Base-by-base conservation (phyloP, 2,888 invertebrate genomes). In the Leucoptera coffeella region DNA sequence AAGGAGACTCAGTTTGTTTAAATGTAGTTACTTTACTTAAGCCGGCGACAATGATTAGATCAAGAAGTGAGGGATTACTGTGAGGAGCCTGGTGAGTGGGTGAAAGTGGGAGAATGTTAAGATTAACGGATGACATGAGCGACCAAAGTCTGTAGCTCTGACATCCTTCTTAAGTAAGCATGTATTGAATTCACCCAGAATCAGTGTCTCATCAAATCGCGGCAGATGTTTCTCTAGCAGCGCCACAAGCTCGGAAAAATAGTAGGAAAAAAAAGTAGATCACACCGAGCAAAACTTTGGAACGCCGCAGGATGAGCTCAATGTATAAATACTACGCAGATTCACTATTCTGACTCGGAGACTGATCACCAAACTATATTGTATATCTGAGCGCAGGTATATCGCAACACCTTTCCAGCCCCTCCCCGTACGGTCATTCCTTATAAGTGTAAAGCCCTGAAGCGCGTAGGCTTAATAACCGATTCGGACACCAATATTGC, bases 141-240 rank as follows among this genome's bases (percentile, higher is more conserved):
- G n/a, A n/a, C n/a, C n/a, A n/a, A n/a, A n/a, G n/a, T n/a, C n/a
- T n/a, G n/a, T n/a, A n/a, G n/a, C n/a, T n/a, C n/a, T n/a, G n/a
- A n/a, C n/a, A n/a, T n/a, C n/a, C n/a, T n/a, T n/a, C n/a, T n/a
- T n/a, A n/a, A n/a, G 6, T 3, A 30, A 21, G 20, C 33, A 33
- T 3, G 31, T 35, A 10, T 35, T 33, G 12, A 33, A 30, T 14
- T 35, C 34, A 22, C 32, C 31, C 30, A 32, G 27, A 3, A 32
- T 20, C 7, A 31, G 13, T 1, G 10, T 12, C n/a, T 31, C 28
- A 8, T 30, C 17, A 22, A 27, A 30, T 3, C 10, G 14, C 2
- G 32, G 29, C 1, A 4, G 7, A 5, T 24, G 12, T 8, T 19
- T 8, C 7, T 7, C 15, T 13, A 33, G 28, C 8, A 26, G 9